Evolutionary conservation across 2,888 invertebrate genomes (phyloP), one percentile per base, ranked within the genome.

Genomic region (Phania funesta): DNA sequence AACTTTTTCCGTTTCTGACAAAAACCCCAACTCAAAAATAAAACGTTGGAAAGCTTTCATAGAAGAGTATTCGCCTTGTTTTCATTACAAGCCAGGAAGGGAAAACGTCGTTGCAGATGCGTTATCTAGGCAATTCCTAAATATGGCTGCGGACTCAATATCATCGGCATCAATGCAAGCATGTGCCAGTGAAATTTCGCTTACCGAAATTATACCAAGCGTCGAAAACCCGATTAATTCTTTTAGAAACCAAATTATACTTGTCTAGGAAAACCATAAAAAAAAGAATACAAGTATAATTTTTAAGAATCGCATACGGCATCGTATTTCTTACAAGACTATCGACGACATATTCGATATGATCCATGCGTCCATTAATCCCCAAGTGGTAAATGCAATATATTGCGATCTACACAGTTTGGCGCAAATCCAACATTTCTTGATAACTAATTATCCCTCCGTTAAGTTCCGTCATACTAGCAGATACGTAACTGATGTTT

Each of bases 1-100:
- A 3, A 84, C 83, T 11, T 85, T 84, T 54, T 70, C 82, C 5
- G 70, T 85, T n/a, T 80, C 83, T 6, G 81, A 85, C 20, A 79
- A 76, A 65, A 85, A 86, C 44, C 83, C 77, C 1, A 73, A 78
- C 60, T 65, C 65, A 11, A 78, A 65, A 32, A 64, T 78, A 32
- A 78, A 60, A 3, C 58, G 24, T n/a, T 60, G 58, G 58, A 41
- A 56, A 18, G 67, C 67, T n/a, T 67, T 73, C 54, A 16, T 79
- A 2, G 79, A 79, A 73, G 20, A 24, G 62, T 41, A 60, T 52
- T 60, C 35, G 52, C 73, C 11, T 54, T 75, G 3, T 29, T 75
- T 54, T 8, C 52, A 70, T 44, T 65, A 74, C 44, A 83, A 83
- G 38, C 80, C 76, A 38, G 77, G 68, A 4, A 80, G 74, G 22